Evolutionary conservation across 2,797 vertebrate species (phyloP), one percentile per base, ranked within the genome.

Genomic region (Gymnoscopelus braueri): DNA sequence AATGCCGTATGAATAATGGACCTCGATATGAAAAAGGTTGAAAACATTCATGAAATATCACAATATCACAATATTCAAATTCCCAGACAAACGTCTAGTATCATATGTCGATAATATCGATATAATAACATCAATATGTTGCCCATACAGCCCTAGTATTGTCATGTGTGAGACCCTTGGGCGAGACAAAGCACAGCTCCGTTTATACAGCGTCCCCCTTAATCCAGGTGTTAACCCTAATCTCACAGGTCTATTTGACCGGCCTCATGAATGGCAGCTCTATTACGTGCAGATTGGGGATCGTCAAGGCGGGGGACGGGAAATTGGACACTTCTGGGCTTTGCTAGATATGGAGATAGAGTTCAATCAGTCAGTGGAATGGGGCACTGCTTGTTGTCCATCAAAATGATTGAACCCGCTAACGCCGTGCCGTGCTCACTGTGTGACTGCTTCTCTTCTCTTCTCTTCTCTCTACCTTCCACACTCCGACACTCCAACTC

Each of bases 251-350:
- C 64, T 60, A 29, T 78, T 74, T 81, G 79, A 86, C 80, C 69
- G 63, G 76, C 54, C 49, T 65, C 15, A 0, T 57, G 73, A 79
- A 59, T 66, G 35, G 4, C 29, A 69, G 72, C 71, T 87, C 80
- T 78, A 86, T 84, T 81, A 78, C 78, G 70, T 67, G 68, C 14
- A 63, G 80, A 84, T 67, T 78, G 79, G 88, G 4, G 87, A 86
- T 83, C 67, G 55, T 66, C 56, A 10, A 47, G 12, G 19, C 19
- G 19, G 19, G 7, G 39, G 39, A 0, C 26, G 84, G 80, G 75
- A 85, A 75, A 90, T 84, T 83, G 86, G 79, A 88, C 86, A 81
- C 79, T 84, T 81, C 75, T 10, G 39, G 9, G 39, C 39, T 39
- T 39, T 19, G 19, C 19, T 19, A 19, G 19, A 79, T 84, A 76